Evolutionary conservation across 2,113 vertebrate genomes (phyloP), one percentile per base, ranked within the genome.

Genomic region (Gambusia affinis): DNA sequence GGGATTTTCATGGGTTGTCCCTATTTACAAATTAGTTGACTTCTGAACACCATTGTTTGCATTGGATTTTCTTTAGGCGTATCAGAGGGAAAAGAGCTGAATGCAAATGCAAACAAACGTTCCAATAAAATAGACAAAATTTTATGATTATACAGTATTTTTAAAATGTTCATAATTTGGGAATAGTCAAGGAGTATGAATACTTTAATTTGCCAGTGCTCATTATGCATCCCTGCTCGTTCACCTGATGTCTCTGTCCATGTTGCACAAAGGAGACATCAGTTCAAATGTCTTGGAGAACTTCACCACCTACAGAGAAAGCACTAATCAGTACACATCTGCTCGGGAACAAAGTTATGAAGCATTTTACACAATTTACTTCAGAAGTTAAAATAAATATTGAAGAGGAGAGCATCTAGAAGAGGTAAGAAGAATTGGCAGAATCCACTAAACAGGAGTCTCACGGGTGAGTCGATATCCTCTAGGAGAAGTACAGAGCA

Each of bases 261-360:
- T 71, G 65, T 90, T 95, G 88, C 94, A 95, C 77, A 94, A 73
- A 3, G 94, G 94, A 78, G 95, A 95, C 95, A 95, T 95, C 70
- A 95, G 93, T 73, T 95, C 94, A 88, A 95, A 95, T 0, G 93
- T 95, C 86, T 95, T 94, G 64, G 94, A 94, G 85, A 95, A 95
- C 89, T 95, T 95, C 30, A 95, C 95, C 30, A 95, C 94, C 95
- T 95, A 31, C 1, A 57, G 27, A 19, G 83, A 47, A 83, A 8
- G 81, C 44, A 73, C 4, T 28, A 1, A 29, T 66, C 35, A 67
- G 29, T 27, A 1, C 42, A 27, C 39, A 5, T 1, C 19, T 39
- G 24, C 57, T 70, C 3, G 28, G 30, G 12, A 44, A 42, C 27
- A 67, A 10, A 51, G 12, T 64, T 4, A 6, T 0, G 8, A 19